Base-by-base conservation (phyloP, 2,797 vertebrate species). In the Tadarida brasiliensis region DNA sequence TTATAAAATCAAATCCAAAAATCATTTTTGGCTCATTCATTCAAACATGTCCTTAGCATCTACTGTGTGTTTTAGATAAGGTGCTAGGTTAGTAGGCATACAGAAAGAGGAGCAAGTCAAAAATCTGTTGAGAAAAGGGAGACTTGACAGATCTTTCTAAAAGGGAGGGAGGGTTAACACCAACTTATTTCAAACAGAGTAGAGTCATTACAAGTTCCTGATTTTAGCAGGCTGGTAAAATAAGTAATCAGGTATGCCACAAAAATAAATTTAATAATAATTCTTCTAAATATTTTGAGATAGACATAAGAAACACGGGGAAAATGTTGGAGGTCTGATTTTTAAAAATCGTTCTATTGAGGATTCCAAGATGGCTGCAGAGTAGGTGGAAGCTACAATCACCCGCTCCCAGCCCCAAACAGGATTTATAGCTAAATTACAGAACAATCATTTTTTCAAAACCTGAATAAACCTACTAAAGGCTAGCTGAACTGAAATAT, bases 11-110 rank as follows among this genome's bases (percentile, higher is more conserved):
- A 88, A 88, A 92, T 20, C 51, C 4, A 63, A 76, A 51, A 92
- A 65, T 67, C 26, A 91, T 26, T 88, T 96, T 94, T 77, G 89
- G 89, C 16, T 89, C 44, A 91, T 78, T 91, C 68, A 94, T 54
- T 96, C 59, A 92, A 94, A 90, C 15, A 61, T 24, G 81, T 81
- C 95, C 71, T 88, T 68, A 84, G 61, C 67, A 91, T n/a, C 83
- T 90, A 67, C 39, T 49, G 30, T 78, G 61, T 97, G 70, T 87
- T 97, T 96, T 68, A 94, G 87, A 81, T 89, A 96, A 93, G 33
- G 14, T 68, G 61, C 24, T 88, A 91, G n/a, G 87, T 47, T 89
- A 54, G 56, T 47, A 91, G 73, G 65, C 28, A 83, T 68, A 90
- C 33, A 94, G 65, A 87, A 73, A 80, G 61, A 97, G 33, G 49